Percentiles rank a stretch among this genome's conserved stretches.
phyloP scores from a whole-genome alignment of 2,888 invertebrate species.

The Spisula subtruncata region DNA sequence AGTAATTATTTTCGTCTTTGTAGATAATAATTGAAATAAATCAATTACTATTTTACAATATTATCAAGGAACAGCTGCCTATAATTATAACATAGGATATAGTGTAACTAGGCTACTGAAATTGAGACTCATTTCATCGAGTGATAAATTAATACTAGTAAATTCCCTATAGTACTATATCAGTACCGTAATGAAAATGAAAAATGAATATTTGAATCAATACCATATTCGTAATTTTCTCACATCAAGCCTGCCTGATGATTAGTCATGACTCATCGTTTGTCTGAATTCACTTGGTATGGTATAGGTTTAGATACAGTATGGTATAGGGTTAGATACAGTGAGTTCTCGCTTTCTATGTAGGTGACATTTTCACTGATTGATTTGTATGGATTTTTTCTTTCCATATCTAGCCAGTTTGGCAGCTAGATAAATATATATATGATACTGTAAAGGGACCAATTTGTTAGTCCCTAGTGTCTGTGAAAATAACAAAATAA shows the following conservation, averaged over 20 bases:
- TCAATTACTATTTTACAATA: neutral
- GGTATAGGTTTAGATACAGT: neutral
- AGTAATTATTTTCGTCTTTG: neutral
- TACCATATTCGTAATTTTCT: slow-evolving; percentile 27
- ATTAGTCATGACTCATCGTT: slow-evolving; percentile 22
- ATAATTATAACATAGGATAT: neutral
- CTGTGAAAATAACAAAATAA: neutral
- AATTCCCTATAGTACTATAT: slow-evolving; percentile 11
- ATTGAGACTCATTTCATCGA: neutral
- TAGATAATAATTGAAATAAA: neutral
- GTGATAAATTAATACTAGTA: slow-evolving; percentile 20
- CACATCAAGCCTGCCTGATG: neutral
- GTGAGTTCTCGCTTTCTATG: neutral
- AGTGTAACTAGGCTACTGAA: neutral
- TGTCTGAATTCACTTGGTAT: neutral
- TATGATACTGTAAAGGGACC: neutral
- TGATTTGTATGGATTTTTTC: slow-evolving; percentile 18
- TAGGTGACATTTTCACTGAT: neutral
- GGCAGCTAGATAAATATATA: slow-evolving; percentile 23
- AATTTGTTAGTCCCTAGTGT: neutral
- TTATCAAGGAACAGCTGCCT: neutral
- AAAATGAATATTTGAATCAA: slow-evolving; percentile 29
- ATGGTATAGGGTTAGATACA: neutral
- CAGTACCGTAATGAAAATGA: slow-evolving; percentile 6
- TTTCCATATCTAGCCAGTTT: neutral